A percentile compares a stretch with the other conserved stretches of the same genome.
Conservation (phyloP, 2,888 invertebrate genomes). For the Altica lythri region DNA sequence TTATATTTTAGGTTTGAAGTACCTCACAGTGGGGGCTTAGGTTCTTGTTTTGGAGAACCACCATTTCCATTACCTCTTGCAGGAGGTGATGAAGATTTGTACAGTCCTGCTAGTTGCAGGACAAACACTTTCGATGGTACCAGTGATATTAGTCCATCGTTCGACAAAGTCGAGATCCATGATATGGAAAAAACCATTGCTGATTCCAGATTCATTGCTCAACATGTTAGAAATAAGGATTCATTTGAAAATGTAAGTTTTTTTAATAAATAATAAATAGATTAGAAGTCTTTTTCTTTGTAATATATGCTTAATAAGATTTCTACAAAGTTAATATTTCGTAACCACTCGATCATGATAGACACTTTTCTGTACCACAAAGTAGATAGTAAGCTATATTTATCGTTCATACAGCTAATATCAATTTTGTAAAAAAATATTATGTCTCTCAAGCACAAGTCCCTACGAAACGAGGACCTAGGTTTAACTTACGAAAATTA, state of each 20-base stretch:
- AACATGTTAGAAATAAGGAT: conserved; percentile 93
- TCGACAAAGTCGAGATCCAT: conserved; percentile 79
- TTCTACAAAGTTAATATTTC: no score
- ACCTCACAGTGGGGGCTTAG: conserved; percentile 68
- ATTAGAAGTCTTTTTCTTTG: no score
- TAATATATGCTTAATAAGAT: no score
- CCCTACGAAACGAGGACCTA: no score
- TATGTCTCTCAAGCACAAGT: no score
- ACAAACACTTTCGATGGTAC: conserved; percentile 61
- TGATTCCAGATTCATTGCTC: conserved; percentile 92
- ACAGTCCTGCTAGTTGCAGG: conserved; percentile 67
- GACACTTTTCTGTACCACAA: no score
- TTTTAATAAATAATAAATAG: no score
- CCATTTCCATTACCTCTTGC: conserved; percentile 72
- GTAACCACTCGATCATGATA: no score
- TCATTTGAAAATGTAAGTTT: conserved; percentile 92
- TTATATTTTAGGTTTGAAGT: conserved; percentile 61
- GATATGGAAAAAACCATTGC: conserved; percentile 92
- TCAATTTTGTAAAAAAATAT: no score
- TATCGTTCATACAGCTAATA: no score
- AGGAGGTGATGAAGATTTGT: conserved; percentile 82
- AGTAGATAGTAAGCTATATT: no score
- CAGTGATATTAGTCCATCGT: conserved; percentile 74
- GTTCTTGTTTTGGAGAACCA: conserved; percentile 68
- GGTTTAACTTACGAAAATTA: no score